phyloP scores from a whole-genome alignment of 1,140 invertebrate species.

The Berghia stephanieae region DNA sequence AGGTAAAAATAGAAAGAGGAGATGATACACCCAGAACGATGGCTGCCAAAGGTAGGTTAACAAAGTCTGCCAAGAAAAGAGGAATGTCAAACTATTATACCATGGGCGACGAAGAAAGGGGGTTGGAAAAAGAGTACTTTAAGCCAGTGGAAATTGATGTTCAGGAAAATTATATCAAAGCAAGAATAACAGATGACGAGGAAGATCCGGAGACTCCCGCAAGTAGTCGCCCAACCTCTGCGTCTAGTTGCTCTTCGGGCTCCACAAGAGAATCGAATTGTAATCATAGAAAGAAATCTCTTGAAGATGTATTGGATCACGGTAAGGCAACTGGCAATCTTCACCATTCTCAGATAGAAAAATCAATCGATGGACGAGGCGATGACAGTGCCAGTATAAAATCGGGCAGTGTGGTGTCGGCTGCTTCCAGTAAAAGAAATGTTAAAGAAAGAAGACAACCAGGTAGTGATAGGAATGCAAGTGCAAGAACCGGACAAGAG shows the following conservation, averaged over 20 bases:
- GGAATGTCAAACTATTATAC: not conserved
- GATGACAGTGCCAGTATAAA: too few species aligned
- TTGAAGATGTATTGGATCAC: not conserved
- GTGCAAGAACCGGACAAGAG: too few species aligned
- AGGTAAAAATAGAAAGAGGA: not conserved
- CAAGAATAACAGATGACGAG: not conserved
- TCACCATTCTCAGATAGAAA: too few species aligned
- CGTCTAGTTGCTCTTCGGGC: not conserved
- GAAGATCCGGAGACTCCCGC: not conserved
- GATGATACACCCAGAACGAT: not conserved
- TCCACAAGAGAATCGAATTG: not conserved
- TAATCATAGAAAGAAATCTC: not conserved
- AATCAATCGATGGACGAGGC: too few species aligned
- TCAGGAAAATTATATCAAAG: not conserved
- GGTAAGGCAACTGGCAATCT: too few species aligned
- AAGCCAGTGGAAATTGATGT: not conserved
- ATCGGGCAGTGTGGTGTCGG: too few species aligned
- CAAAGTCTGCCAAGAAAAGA: not conserved
- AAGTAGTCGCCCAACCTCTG: not conserved
- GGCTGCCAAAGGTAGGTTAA: not conserved
- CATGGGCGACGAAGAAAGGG: not conserved
- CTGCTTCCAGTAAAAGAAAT: too few species aligned
- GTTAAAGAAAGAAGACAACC: too few species aligned
- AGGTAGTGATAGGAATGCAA: too few species aligned
- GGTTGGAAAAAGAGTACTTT: slow-evolving; percentile 1